Percentiles rank a stretch among this genome's conserved stretches.
These are phyloP conservation scores for Eupelmus urozonus DNA, from an alignment of 2,888 invertebrate species.

Conservation along the genomic window DNA sequence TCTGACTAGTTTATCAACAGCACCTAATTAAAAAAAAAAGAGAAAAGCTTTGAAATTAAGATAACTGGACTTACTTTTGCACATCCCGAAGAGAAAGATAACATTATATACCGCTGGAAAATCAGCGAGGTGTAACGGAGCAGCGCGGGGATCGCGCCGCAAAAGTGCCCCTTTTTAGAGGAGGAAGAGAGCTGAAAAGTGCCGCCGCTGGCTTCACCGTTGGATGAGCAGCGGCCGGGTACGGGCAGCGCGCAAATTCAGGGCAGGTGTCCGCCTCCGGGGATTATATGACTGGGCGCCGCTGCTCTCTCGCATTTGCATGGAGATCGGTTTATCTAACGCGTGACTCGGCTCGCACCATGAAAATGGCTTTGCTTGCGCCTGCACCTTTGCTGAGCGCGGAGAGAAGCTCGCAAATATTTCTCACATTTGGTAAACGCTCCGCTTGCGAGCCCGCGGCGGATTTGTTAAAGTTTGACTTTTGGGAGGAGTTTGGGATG, in stretches of 20 bases:
- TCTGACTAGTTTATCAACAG: too few relatives aligned
- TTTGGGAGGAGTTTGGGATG: neutral
- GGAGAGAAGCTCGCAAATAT: neutral
- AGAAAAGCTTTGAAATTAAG: too few relatives aligned
- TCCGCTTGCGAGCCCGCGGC: neutral
- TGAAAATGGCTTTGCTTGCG: slow-evolving; percentile 15
- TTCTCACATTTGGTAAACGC: neutral
- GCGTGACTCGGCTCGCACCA: slow-evolving; percentile 53
- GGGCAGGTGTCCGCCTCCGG: slow-evolving; percentile 56
- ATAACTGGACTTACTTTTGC: too few relatives aligned
- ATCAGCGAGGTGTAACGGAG: slow-evolving; percentile 17
- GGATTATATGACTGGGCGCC: slow-evolving; percentile 51
- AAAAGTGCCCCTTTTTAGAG: slow-evolving; percentile 16
- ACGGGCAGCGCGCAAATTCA: slow-evolving; percentile 41
- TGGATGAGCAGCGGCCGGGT: too few relatives aligned
- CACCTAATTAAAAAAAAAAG: too few relatives aligned
- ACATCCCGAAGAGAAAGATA: too few relatives aligned
- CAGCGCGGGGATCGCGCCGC: neutral
- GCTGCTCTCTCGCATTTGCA: slow-evolving; percentile 46
- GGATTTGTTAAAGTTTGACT: slow-evolving; percentile 4
- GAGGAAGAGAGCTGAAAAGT: neutral
- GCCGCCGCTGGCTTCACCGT: slow-evolving; percentile 3
- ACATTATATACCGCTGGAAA: too few relatives aligned
- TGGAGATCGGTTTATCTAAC: slow-evolving; percentile 52
- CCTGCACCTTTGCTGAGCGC: neutral